Percentiles rank a stretch among this genome's conserved stretches.
phyloP scores from a whole-genome alignment of 2,797 vertebrate genomes.

The Acanthornis magna region DNA sequence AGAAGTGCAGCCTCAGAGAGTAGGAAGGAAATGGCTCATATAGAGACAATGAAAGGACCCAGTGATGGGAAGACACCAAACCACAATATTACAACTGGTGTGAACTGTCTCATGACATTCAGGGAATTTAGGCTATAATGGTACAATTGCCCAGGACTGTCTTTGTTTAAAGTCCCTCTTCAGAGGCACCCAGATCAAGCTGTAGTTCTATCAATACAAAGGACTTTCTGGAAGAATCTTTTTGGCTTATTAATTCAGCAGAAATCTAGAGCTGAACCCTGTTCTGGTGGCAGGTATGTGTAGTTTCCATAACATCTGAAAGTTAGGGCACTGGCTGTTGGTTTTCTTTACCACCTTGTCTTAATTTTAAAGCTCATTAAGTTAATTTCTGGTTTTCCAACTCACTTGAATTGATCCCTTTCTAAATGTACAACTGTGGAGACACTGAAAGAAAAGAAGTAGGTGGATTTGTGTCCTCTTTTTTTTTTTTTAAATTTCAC shows the following conservation, averaged over 20 bases:
- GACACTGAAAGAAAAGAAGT: not conserved
- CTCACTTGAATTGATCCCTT: not conserved
- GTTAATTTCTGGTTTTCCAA: not conserved
- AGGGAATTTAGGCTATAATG: not conserved
- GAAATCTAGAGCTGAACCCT: not conserved
- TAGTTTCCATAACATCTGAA: not conserved
- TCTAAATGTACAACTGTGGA: not conserved
- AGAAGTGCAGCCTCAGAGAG: not conserved
- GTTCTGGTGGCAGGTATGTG: not conserved
- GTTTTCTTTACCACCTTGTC: not conserved
- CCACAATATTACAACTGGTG: not conserved
- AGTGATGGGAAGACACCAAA: not conserved
- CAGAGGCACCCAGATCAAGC: not conserved
- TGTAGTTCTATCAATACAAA: not conserved
- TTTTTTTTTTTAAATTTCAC: not conserved
- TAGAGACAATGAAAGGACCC: not conserved
- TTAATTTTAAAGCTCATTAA: not conserved
- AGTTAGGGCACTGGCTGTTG: not conserved
- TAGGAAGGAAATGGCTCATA: not conserved
- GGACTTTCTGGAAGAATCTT: not conserved
- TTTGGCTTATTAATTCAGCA: not conserved
- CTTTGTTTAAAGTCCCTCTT: not conserved
- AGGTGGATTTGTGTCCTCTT: not conserved
- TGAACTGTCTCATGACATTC: fast-evolving
- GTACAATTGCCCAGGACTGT: not conserved